Base-by-base conservation (phyloP, 2,113 vertebrate genomes). In the Suricata suricatta region DNA sequence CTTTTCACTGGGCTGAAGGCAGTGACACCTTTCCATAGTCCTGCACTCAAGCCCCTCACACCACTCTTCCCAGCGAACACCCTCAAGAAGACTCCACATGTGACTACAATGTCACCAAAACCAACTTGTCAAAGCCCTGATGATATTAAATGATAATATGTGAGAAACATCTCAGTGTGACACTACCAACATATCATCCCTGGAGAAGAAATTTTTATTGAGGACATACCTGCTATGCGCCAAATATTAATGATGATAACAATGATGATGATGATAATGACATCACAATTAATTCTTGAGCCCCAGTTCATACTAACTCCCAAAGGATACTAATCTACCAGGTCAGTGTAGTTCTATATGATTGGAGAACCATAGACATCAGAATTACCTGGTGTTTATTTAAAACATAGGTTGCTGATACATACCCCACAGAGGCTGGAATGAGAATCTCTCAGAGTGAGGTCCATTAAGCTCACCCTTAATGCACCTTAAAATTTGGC, bases 321-420 rank as follows among this genome's bases (percentile, higher is more conserved):
- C 41, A 13, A 29, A 83, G 19, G 47, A 25, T 89, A 81, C 12
- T 84, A 69, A 88, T 68, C n/a, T 29, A 79, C 5, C 19, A 5
- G 5, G n/a, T 33, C 10, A 2, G 27, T 83, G 10, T 27, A 15
- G 63, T 82, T 96, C 27, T 81, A 77, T 50, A 29, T 35, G 5
- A 19, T 12, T 41, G 25, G 14, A 96, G 66, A 93, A 82, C 19
- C n/a, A 86, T 2, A 89, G 47, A 69, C 31, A n/a, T 83, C 47
- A 95, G 29, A 92, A 87, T 72, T 83, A 90, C 27, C 44, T 76
- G 9, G 33, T 64, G 5, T 81, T 95, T 90, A 74, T 50, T 95
- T 83, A 90, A 97, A 92, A 90, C 54, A 79, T 25, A 66, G 41
- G 29, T 68, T 93, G 90, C 90, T 77, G n/a, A 95, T 92, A 66